A percentile compares a stretch with the other conserved stretches of the same genome.
phyloP scores from a whole-genome alignment of 2,113 vertebrate genomes.

The Heterotis niloticus region DNA sequence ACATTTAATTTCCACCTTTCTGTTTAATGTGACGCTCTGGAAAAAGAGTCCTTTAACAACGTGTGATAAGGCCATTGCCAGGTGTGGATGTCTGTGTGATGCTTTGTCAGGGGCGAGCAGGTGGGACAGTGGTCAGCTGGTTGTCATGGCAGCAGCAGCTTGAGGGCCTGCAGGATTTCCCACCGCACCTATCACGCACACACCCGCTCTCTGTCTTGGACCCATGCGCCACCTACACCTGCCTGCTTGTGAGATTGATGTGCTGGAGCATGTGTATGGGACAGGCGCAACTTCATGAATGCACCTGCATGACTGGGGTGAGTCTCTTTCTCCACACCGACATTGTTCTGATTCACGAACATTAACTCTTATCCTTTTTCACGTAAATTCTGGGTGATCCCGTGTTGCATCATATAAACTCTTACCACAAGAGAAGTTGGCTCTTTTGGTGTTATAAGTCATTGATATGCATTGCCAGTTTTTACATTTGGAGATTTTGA shows the following conservation, averaged over 20 bases:
- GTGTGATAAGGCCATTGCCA: neutral
- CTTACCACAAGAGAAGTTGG: no score
- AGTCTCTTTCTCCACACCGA: neutral
- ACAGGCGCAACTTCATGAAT: neutral
- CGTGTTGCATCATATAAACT: no score
- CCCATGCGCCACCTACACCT: neutral
- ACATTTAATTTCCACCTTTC: slow-evolving; percentile 24
- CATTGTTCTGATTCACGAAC: no score
- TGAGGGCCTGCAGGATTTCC: neutral
- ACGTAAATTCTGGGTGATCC: no score
- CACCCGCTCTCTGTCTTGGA: neutral
- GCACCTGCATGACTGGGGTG: neutral
- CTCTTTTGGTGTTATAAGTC: no score
- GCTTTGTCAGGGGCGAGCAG: neutral
- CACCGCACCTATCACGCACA: no score
- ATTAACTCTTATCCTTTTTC: no score
- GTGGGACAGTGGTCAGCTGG: neutral
- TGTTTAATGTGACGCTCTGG: neutral
- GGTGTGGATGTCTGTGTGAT: neutral
- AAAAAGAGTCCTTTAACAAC: neutral
- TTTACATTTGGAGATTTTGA: no score
- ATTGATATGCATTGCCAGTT: no score
- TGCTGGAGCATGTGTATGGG: neutral
- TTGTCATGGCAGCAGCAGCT: neutral
- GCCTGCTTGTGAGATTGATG: neutral